Percentiles rank a stretch among this genome's conserved stretches.
These are phyloP conservation scores for Drosophila cracens DNA, from an alignment of 2,888 invertebrate species.

Conservation along the genomic window DNA sequence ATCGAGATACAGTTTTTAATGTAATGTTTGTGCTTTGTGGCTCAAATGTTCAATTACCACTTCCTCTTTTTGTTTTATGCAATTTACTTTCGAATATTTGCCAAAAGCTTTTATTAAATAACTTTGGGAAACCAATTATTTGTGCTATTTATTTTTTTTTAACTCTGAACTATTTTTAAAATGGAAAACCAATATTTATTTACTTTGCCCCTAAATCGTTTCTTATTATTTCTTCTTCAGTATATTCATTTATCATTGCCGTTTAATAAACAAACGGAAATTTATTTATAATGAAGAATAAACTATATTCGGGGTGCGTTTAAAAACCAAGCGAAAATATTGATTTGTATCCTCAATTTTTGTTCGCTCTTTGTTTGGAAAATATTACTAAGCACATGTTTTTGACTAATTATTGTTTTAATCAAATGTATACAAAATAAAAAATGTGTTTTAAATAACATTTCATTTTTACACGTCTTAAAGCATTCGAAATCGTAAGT, in stretches of 20 bases:
- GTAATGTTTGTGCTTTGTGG: slow-evolving; percentile 12
- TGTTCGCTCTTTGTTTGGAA: not conserved
- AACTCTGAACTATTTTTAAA: not conserved
- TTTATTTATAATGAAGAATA: not conserved
- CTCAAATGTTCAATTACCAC: not conserved
- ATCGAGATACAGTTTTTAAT: slow-evolving; percentile 15
- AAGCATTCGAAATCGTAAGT: not conserved
- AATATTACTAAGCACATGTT: not conserved
- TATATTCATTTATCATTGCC: slow-evolving; percentile 9
- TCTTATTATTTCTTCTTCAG: slow-evolving; percentile 1
- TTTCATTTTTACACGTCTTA: not conserved
- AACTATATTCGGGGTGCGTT: not conserved
- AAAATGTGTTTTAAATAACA: not conserved
- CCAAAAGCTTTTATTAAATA: not conserved
- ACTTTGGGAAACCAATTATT: not conserved
- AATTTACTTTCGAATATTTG: not conserved
- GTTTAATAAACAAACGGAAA: not conserved
- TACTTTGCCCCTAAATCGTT: not conserved
- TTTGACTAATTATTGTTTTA: not conserved
- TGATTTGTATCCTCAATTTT: not conserved
- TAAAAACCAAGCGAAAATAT: not conserved
- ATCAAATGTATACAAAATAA: not conserved
- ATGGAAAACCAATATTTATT: slow-evolving; percentile 5
- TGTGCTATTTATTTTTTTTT: not conserved
- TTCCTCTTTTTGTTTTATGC: not conserved